Base-by-base conservation (phyloP, 2,888 invertebrate species). In the Odontothrips loti region DNA sequence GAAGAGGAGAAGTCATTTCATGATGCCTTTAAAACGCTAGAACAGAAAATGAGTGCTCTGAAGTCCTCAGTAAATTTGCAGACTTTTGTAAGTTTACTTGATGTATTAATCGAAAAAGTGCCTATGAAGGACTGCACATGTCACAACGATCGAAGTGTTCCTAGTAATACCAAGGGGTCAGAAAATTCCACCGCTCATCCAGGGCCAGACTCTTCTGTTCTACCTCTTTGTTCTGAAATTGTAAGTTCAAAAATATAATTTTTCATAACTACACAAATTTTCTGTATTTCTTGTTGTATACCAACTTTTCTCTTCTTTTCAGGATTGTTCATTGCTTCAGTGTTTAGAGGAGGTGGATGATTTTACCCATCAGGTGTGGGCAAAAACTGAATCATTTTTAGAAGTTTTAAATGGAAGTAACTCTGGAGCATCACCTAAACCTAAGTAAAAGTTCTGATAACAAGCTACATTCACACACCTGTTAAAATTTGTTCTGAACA, bases 371-470 rank as follows among this genome's bases (percentile, higher is more conserved):
- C 68, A 75, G 27, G 23, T 75, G 12, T 75, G 68, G 68, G 68
- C 68, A 8, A 75, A 75, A 27, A 75, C 68, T 27, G 68, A 75
- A 27, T 75, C 68, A 75, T 75, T 75, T 75, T 12, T 75, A 27
- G 68, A 75, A 75, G 68, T 75, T 75, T 75, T 75, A 27, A 75
- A 75, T 75, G n/a, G 23, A 27, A 27, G 23, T 9, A 75, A 75
- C 12, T 27, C 27, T 75, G 10, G 10, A 12, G 12, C 68, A 11
- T 27, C 68, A 27, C 12, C 27, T 12, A 75, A 75, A 75, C 27
- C 23, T 27, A 8, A 75, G 12, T 75, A 75, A 12, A 8, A 23
- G 9, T 58, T 58, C 58, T 17, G 58, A 6, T 17, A 8, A 58
- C 34, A 6, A 43, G 6, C 3, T 43, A 2, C 34, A 43, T 6